Conservation (phyloP, 1,140 invertebrate species). For the Schlechtendalia chinensis region DNA sequence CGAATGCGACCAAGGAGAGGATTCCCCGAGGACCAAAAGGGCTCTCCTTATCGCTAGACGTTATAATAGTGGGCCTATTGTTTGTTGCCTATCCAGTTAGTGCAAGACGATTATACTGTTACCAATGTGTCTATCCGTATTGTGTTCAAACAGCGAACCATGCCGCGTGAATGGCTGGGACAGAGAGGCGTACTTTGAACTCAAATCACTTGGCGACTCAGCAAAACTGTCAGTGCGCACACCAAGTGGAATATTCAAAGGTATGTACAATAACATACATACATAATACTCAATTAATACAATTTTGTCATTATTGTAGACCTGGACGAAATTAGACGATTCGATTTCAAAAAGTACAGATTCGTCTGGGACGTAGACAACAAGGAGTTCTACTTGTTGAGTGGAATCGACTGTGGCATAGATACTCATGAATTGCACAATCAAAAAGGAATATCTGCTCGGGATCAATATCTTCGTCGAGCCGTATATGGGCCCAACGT, state of each 20-base stretch:
- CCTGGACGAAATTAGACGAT: constrained; percentile 32
- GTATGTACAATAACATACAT: neutral
- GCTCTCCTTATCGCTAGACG: constrained; percentile 47
- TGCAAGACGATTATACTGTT: constrained; percentile 49
- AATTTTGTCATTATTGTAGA: constrained; percentile 24
- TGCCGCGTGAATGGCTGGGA: constrained; percentile 48
- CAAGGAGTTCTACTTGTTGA: constrained; percentile 64
- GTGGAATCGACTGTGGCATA: constrained; percentile 66
- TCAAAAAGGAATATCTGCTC: constrained; percentile 61
- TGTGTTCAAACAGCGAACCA: constrained; percentile 50
- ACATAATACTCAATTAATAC: neutral
- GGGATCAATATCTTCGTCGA: constrained; percentile 63
- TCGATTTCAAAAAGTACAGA: constrained; percentile 62
- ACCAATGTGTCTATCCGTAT: constrained; percentile 48
- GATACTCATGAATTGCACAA: constrained; percentile 64
- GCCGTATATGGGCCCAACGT: constrained; percentile 78
- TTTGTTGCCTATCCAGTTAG: constrained; percentile 48
- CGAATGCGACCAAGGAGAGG: constrained; percentile 46
- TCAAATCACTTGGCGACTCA: constrained; percentile 46
- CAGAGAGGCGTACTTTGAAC: constrained; percentile 33
- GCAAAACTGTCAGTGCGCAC: constrained; percentile 41
- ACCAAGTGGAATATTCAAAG: constrained; percentile 42
- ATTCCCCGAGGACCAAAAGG: constrained; percentile 37
- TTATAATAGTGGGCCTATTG: constrained; percentile 41
- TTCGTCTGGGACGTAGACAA: constrained; percentile 68